Evolutionary conservation across 2,888 invertebrate species (phyloP).

Genomic region (Merodon equestris): DNA sequence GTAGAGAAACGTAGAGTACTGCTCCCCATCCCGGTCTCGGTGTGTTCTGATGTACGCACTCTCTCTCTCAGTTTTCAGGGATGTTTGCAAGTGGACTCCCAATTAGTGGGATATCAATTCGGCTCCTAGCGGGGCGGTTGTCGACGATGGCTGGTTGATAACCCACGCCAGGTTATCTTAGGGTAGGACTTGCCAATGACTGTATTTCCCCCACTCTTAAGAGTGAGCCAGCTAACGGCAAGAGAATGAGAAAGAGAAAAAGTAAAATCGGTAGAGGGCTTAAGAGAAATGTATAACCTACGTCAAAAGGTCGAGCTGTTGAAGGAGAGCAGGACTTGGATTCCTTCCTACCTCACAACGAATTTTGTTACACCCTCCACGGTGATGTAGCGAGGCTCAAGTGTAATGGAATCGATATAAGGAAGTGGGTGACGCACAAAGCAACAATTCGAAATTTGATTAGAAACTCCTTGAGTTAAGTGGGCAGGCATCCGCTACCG

Average conservation of each 20-base stretch:
- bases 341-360: slow-evolving; percentile 22
- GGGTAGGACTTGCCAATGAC: slow-evolving; percentile 22
- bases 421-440: slow-evolving; percentile 13
- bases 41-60: not conserved
- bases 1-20: not conserved
- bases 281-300: not conserved
- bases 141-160: not conserved
- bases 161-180: slow-evolving; percentile 38
- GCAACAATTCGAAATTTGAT: slow-evolving; percentile 12
- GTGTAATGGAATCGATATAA: not conserved
- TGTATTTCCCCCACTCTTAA: not conserved
- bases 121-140: not conserved
- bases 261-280: no score
- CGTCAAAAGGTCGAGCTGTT: slow-evolving; percentile 19
- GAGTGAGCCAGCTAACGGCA: not conserved
- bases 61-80: not conserved
- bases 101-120: slow-evolving; percentile 28
- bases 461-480: not conserved
- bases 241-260: no score
- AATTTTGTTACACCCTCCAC: slow-evolving; percentile 16
- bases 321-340: no score
- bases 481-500: no score
- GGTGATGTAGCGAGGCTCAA: not conserved
- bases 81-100: slow-evolving; percentile 11
- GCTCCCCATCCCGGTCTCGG: no score